A percentile compares a stretch with the other conserved stretches of the same genome.
Conservation (phyloP, 2,797 vertebrate genomes). For the Champsocephalus esox region DNA sequence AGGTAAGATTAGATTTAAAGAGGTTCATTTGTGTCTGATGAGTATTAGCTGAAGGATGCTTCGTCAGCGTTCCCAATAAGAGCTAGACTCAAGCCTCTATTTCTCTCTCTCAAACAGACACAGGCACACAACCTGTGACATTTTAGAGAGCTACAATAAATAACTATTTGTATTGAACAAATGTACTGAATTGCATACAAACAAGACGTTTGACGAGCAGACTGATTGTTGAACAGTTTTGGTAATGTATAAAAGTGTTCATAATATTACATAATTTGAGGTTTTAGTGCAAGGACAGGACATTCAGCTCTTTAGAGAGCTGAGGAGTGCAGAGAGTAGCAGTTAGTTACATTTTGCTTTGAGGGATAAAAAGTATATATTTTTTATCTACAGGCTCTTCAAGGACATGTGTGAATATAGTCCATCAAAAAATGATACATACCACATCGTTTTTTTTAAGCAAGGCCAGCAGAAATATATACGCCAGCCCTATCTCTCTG, state of each 20-base stretch:
- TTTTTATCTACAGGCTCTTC: slow-evolving; percentile 44
- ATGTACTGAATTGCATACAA: slow-evolving; percentile 1
- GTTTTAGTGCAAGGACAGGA: background rate
- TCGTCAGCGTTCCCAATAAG: slow-evolving; percentile 56
- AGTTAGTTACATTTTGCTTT: slow-evolving; percentile 47
- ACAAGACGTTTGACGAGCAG: background rate
- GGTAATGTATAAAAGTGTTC: background rate
- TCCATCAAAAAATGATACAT: slow-evolving; percentile 31
- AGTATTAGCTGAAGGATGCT: slow-evolving; percentile 53
- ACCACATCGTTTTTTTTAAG: slow-evolving; percentile 39
- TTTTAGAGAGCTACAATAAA: too few relatives aligned
- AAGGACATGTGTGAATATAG: slow-evolving; percentile 41
- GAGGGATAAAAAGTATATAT: slow-evolving; percentile 31
- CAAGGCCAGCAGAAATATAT: slow-evolving; percentile 46
- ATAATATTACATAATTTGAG: background rate
- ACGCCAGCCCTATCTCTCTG: slow-evolving; percentile 19
- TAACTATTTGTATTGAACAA: too few relatives aligned
- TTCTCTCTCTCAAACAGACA: slow-evolving; percentile 22
- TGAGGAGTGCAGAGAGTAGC: slow-evolving; percentile 13
- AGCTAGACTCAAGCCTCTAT: slow-evolving; percentile 37
- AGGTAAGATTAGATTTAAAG: slow-evolving; percentile 55
- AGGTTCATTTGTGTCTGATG: slow-evolving; percentile 54
- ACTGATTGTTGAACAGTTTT: background rate
- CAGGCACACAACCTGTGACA: background rate
- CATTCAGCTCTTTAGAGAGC: background rate